phyloP scores from a whole-genome alignment of 2,113 vertebrate species.

The Beaufortia kweichowensis region DNA sequence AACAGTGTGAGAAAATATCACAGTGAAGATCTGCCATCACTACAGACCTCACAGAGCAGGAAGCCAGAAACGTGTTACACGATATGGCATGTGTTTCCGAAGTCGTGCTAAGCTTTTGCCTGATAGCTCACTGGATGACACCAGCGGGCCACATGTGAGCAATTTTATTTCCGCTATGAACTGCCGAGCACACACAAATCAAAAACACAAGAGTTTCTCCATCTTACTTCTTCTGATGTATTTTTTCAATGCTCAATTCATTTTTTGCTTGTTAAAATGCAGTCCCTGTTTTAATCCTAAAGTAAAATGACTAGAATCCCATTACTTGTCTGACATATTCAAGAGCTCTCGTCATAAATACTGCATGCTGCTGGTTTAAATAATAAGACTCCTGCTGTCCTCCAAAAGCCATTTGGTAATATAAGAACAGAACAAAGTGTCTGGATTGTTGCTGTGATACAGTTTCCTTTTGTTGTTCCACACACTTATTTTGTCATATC shows the following conservation, averaged over 20 bases:
- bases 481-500: constrained; percentile 55
- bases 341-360: constrained; percentile 74
- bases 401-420: constrained; percentile 74
- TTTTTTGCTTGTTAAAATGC: constrained; percentile 65
- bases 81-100: constrained; percentile 27
- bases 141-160: constrained; percentile 10
- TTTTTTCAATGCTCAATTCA: constrained; percentile 65
- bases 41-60: constrained; percentile 12
- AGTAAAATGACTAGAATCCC: constrained; percentile 72
- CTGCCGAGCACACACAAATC: constrained; percentile 12
- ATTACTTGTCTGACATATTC: constrained; percentile 73
- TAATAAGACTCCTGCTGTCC: constrained; percentile 64
- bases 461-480: constrained; percentile 66
- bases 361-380: constrained; percentile 72
- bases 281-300: constrained; percentile 64
- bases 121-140: constrained; percentile 5
- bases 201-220: constrained; percentile 38
- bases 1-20: not conserved
- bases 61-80: not conserved
- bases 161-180: constrained; percentile 32
- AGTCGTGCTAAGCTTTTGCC: constrained; percentile 7
- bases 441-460: constrained; percentile 45
- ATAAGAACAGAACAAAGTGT: constrained; percentile 64
- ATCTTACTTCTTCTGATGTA: constrained; percentile 60
- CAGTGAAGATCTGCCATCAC: constrained; percentile 15